Evolutionary conservation across 2,797 vertebrate genomes (phyloP).

Genomic region (Crypturellus tataupa): DNA sequence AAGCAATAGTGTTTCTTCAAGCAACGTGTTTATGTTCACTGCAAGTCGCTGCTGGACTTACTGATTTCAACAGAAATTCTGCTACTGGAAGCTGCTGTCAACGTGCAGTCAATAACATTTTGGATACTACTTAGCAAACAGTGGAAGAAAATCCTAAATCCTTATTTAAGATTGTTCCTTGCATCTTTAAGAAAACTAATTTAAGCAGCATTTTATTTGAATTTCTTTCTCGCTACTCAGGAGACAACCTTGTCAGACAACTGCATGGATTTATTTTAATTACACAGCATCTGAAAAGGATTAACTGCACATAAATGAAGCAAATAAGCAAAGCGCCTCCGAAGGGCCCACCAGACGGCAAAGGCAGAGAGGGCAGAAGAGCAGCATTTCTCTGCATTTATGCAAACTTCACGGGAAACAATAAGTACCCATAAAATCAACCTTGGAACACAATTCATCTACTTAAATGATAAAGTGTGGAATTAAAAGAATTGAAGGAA

Average conservation of each 20-base stretch:
- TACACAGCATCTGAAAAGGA: neutral
- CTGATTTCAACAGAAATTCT: neutral
- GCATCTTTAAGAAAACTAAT: neutral
- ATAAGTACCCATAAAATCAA: neutral
- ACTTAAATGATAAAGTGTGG: neutral
- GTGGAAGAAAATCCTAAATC: neutral
- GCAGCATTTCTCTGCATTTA: neutral
- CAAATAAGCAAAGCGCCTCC: neutral
- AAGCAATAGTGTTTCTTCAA: neutral
- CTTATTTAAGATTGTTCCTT: neutral
- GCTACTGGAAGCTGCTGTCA: neutral
- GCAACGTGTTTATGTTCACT: neutral
- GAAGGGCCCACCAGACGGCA: neutral
- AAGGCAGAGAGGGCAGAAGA: neutral
- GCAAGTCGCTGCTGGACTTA: neutral
- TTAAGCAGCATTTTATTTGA: neutral
- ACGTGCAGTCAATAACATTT: neutral
- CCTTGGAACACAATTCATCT: neutral
- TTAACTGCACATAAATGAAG: slow-evolving; percentile 45
- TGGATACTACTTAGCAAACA: neutral
- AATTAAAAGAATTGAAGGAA: neutral
- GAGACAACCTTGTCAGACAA: slow-evolving; percentile 10
- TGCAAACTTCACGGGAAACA: neutral
- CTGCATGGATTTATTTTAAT: neutral
- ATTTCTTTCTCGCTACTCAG: slow-evolving; percentile 26